A percentile compares a stretch with the other conserved stretches of the same genome.
Evolutionary conservation across 2,113 vertebrate species (phyloP).

Genomic region (Sprattus sprattus): DNA sequence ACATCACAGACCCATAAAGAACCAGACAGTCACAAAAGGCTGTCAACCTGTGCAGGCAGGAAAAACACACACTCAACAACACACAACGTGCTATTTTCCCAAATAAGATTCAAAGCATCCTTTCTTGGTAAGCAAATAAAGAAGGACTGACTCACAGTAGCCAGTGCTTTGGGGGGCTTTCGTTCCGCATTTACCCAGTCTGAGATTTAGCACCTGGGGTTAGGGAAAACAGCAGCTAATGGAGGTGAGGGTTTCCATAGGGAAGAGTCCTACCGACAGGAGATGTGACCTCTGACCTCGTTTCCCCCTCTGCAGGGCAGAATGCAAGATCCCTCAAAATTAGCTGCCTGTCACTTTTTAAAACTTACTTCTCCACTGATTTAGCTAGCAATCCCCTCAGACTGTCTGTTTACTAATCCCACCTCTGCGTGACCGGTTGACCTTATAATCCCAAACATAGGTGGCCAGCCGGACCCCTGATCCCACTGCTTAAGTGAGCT

Average conservation of each 20-base stretch:
- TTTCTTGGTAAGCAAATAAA: neutral
- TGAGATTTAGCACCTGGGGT: neutral
- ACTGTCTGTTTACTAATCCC: neutral
- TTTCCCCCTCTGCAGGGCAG: neutral
- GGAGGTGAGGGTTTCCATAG: neutral
- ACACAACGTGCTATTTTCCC: neutral
- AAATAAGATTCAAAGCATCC: too few relatives aligned
- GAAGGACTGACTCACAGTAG: neutral
- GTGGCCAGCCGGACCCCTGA: neutral
- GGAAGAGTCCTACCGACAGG: neutral
- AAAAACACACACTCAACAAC: neutral
- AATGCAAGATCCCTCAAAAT: slow-evolving; percentile 5
- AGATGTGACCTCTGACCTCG: neutral
- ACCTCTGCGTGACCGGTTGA: neutral
- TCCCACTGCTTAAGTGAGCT: neutral
- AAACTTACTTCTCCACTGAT: neutral
- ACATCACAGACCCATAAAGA: neutral
- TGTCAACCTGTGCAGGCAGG: neutral
- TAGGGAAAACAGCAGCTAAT: neutral
- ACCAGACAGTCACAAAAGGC: neutral
- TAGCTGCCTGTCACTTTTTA: neutral
- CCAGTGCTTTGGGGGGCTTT: neutral
- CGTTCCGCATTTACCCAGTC: neutral
- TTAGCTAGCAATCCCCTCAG: neutral
- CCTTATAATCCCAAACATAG: neutral